Percentiles rank a stretch among this genome's conserved stretches.
These are phyloP conservation scores for Cynopterus brachyotis DNA, from an alignment of 2,113 vertebrate species.

Conservation along the genomic window DNA sequence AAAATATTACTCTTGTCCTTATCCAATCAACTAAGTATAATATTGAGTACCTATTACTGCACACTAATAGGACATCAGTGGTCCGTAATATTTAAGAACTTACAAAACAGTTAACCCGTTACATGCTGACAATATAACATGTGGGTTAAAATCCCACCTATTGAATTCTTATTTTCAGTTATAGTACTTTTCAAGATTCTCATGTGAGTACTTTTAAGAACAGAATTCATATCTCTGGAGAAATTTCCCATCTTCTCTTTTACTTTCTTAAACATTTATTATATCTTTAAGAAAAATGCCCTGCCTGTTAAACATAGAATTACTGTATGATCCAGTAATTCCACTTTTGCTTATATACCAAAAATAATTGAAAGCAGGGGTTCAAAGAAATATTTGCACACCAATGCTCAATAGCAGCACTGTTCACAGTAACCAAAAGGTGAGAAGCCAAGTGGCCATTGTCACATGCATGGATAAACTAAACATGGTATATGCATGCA, in stretches of 20 bases:
- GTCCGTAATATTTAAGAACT: background rate
- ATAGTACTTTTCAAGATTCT: constrained; percentile 24
- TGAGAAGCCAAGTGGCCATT: background rate
- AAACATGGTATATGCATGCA: background rate
- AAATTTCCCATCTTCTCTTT: background rate
- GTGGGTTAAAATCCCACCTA: background rate
- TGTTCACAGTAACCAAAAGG: background rate
- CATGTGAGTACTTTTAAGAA: background rate
- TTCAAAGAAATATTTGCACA: background rate
- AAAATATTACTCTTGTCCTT: background rate
- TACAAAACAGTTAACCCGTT: background rate
- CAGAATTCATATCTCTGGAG: background rate
- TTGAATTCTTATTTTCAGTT: constrained; percentile 1
- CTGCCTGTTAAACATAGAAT: background rate
- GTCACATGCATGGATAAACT: background rate
- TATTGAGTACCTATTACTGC: background rate
- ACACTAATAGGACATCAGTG: background rate
- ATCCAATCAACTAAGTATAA: background rate
- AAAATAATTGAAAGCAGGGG: background rate
- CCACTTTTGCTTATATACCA: background rate
- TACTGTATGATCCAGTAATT: background rate
- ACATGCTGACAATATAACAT: background rate
- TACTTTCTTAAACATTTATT: constrained; percentile 23
- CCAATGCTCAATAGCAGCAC: background rate
- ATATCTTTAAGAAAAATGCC: background rate